Base-by-base conservation (phyloP, 1,140 invertebrate genomes). In the Caligus rogercresseyi region DNA sequence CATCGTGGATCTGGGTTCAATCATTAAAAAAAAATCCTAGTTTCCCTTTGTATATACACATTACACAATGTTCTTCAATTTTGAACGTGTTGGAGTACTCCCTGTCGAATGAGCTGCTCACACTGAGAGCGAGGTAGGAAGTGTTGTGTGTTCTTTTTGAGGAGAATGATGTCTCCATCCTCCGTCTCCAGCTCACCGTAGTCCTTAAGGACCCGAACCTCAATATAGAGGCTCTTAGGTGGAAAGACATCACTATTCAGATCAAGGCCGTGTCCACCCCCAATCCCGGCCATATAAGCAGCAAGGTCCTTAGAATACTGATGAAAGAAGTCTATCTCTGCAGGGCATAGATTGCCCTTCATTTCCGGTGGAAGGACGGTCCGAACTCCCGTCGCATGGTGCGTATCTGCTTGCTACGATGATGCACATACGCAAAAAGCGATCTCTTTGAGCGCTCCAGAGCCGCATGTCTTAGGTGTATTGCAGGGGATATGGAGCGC, bases 111-210 rank as follows among this genome's bases (percentile, higher is more conserved):
- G 0, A 97, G 77, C 54, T 87, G 81, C 74, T 97, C 90, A 73
- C 89, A 92, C 70, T 91, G 85, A 2, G 81, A 79, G 66, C 89
- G 78, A 11, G 89, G 85, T 25, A 98, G 73, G 70, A 90, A 86
- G 74, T 96, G 89, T 74, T 87, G 83, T 68, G 85, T 92, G 71
- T 96, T 88, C 73, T 92, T 92, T 72, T 88, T 90, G 0, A 98
- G 74, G 59, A 85, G 78, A 20, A 97, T 80, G 0, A 85, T 79
- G 70, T 87, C 84, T 31, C 93, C 94, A 78, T 93, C 86, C 69
- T 90, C 89, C 15, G 93, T 78, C 73, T 97, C 92, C 70, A 92
- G 83, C 73, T 88, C 89, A 0, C 93, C 93, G 76, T 91, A 92
- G 74, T 97, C 89, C 52, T 79, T 74, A 21, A 94, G 69, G 72